phyloP scores from a whole-genome alignment of 2,113 vertebrate genomes.

The Thalassarche chlororhynchos region DNA sequence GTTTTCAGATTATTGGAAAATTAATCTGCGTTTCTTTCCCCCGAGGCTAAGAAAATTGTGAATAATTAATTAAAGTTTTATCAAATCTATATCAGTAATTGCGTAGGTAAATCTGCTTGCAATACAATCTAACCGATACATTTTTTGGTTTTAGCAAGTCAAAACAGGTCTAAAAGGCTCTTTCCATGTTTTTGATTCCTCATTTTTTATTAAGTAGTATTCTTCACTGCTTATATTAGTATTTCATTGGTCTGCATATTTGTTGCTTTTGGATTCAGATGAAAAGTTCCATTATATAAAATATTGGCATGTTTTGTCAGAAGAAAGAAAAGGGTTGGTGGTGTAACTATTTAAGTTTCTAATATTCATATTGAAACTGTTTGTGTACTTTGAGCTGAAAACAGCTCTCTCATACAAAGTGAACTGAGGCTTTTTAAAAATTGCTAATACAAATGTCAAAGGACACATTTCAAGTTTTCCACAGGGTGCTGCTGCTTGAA shows the following conservation, averaged over 20 bases:
- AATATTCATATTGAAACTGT: background rate
- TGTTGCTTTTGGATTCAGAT: background rate
- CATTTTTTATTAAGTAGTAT: background rate
- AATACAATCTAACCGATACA: background rate
- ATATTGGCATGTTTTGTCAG: background rate
- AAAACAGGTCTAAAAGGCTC: background rate
- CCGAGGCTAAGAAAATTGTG: background rate
- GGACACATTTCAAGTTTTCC: background rate
- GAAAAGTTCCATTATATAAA: background rate
- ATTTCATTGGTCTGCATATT: background rate
- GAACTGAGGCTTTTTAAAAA: background rate
- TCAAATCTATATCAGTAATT: background rate
- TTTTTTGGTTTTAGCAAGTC: background rate
- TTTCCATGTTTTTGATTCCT: background rate
- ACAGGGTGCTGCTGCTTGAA: background rate
- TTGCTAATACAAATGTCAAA: background rate
- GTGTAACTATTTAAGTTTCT: background rate
- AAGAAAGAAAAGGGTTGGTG: fast-evolving
- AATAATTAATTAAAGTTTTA: background rate
- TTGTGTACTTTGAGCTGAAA: background rate
- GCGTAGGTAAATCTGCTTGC: background rate
- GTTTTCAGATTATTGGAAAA: background rate
- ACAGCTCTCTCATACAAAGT: background rate
- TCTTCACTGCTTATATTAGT: background rate
- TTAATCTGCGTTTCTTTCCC: background rate